Percentiles rank a stretch among this genome's conserved stretches.
Evolutionary conservation across 2,113 vertebrate species (phyloP).

Genomic region (Desmodus rotundus): DNA sequence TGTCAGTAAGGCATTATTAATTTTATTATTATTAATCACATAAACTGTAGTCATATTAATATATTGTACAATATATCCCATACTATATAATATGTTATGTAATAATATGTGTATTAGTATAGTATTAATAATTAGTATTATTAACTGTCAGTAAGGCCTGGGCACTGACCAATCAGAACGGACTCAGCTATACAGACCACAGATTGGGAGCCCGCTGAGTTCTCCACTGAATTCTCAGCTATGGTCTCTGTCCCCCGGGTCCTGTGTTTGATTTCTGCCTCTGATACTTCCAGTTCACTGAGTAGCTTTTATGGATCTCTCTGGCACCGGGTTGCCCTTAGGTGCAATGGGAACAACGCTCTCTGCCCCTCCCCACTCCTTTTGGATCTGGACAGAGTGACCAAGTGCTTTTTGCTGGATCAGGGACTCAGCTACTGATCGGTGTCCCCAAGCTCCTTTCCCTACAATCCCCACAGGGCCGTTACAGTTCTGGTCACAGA

Average conservation of each 20-base stretch:
- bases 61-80: neutral
- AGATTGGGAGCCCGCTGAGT: neutral
- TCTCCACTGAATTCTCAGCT: neutral
- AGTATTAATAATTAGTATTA: neutral
- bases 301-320: neutral
- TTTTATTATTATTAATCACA: neutral
- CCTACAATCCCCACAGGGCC: neutral
- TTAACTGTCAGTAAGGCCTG: neutral
- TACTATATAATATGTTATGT: too few relatives aligned
- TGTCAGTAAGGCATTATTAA: neutral
- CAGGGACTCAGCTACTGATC: neutral
- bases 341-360: neutral
- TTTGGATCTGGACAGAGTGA: neutral
- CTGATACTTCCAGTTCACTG: neutral
- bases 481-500: neutral
- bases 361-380: neutral
- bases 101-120: neutral
- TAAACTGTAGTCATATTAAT: neutral
- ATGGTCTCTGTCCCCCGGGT: neutral
- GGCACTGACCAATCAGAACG: neutral
- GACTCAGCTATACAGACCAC: accelerated
- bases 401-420: neutral
- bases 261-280: neutral
- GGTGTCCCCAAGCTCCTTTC: neutral
- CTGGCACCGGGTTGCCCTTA: neutral